Evolutionary conservation across 2,888 invertebrate species (phyloP), one percentile per base, ranked within the genome.

Genomic region (Leucania comma): DNA sequence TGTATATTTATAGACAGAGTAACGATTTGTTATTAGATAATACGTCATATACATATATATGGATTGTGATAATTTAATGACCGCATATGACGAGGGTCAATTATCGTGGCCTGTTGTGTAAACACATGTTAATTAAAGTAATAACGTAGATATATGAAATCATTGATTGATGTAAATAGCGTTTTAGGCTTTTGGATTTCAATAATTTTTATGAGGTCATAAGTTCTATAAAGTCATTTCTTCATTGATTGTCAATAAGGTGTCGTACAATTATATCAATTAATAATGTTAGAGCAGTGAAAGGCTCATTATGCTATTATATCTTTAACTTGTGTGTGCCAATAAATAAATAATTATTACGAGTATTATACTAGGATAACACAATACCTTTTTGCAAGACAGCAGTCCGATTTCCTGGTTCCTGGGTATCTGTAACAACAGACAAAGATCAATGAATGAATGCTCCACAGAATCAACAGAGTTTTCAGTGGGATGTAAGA

Each of bases 1-100:
- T 63, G 54, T 76, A 63, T 66, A 65, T 80, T 69, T 54, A 66
- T 58, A 57, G 38, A 32, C 38, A 46, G 12, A 77, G 51, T 77
- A 62, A 78, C 53, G 62, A 70, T 72, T 71, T 70, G 64, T 67
- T 78, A 72, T 81, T 72, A 72, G 51, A 70, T 72, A 75, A 69
- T 60, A 72, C 67, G 48, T 70, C 56, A 68, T n/a, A 48, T 8
- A 12, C 60, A 5, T 61, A 29, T 58, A 38, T 65, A 32, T 57
- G 42, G 32, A 22, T 65, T 59, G 29, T 60, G 58, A n/a, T 75
- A 35, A 75, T 68, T 71, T 68, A 46, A 75, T 73, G 53, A 38
- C 26, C 51, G 62, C 67, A 64, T 68, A 65, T 59, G 53, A 67
- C 24, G 56, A 42, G 58, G 51, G 64, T 53, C 24, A 68, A 75